Evolutionary conservation across 2,113 vertebrate species (phyloP).

Genomic region (Eulacestoma nigropectus): DNA sequence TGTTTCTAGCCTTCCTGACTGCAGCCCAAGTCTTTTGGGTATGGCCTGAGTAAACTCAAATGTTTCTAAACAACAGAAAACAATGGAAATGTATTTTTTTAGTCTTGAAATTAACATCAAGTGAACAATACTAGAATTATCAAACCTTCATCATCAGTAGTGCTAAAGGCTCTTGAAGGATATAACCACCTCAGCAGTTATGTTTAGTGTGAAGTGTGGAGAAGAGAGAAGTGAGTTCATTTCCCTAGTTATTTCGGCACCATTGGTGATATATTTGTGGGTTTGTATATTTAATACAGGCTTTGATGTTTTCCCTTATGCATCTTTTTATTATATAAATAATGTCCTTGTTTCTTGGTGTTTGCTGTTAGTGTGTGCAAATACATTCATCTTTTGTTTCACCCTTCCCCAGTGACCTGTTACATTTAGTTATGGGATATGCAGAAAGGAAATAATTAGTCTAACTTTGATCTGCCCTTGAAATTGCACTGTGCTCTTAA

Average conservation of each 20-base stretch:
- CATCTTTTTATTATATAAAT: conserved; percentile 58
- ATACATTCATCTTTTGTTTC: conserved; percentile 59
- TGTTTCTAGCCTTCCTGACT: background rate
- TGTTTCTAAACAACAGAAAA: background rate
- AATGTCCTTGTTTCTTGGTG: conserved; percentile 36
- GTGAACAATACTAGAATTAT: background rate
- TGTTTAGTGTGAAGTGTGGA: background rate
- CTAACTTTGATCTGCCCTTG: conserved; percentile 66
- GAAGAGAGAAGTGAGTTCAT: conserved; percentile 4
- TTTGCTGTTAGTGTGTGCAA: conserved; percentile 50
- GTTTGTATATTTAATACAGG: conserved; percentile 18
- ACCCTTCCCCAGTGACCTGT: conserved; percentile 59
- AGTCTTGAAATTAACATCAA: background rate
- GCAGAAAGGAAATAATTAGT: conserved; percentile 65
- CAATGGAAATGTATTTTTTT: background rate
- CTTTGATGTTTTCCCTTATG: conserved; percentile 61
- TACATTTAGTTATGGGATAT: conserved; percentile 54
- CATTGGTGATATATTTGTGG: conserved; percentile 14
- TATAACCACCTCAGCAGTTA: conserved; percentile 18
- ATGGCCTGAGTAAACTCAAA: background rate
- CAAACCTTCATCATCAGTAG: background rate
- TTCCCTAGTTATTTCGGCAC: conserved; percentile 31
- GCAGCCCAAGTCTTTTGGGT: background rate
- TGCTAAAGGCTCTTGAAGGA: background rate
- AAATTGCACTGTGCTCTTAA: conserved; percentile 41